phyloP scores from a whole-genome alignment of 2,888 invertebrate genomes.

The Apantesis nais region DNA sequence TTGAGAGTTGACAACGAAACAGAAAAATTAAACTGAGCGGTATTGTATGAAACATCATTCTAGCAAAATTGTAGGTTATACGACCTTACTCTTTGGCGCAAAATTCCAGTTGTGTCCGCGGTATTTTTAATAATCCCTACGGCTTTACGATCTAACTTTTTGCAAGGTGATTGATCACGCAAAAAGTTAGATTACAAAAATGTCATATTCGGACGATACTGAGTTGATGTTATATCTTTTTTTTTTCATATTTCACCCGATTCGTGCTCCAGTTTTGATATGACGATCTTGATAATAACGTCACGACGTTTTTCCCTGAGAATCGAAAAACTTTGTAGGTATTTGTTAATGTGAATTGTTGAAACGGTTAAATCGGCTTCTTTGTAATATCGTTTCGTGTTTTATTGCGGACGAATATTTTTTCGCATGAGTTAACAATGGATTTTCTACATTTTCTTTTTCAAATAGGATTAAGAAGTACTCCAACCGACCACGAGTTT shows the following conservation, averaged over 20 bases:
- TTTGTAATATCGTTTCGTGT: conserved; percentile 12
- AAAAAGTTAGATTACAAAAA: conserved; percentile 61
- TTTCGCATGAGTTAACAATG: neutral
- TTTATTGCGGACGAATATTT: conserved; percentile 7
- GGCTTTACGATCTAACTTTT: conserved; percentile 48
- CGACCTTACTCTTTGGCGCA: neutral
- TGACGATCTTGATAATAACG: conserved; percentile 33
- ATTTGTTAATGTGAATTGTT: conserved; percentile 16
- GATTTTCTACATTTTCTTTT: neutral
- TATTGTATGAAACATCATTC: neutral
- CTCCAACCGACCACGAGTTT: no score
- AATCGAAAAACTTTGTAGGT: conserved; percentile 20
- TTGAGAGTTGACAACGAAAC: neutral
- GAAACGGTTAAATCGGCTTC: conserved; percentile 9
- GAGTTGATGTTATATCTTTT: conserved; percentile 34
- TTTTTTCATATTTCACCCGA: conserved; percentile 14
- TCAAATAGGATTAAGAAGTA: neutral
- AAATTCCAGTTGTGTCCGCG: conserved; percentile 33
- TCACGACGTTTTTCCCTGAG: conserved; percentile 28
- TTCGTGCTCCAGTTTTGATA: conserved; percentile 16
- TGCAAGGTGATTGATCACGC: conserved; percentile 54
- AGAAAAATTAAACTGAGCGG: neutral
- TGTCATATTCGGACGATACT: conserved; percentile 47
- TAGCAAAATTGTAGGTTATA: neutral
- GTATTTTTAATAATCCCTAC: conserved; percentile 52